Evolutionary conservation across 92 coral and sea anemone species (phyloP).

Genomic region (Diadumene lineata): DNA sequence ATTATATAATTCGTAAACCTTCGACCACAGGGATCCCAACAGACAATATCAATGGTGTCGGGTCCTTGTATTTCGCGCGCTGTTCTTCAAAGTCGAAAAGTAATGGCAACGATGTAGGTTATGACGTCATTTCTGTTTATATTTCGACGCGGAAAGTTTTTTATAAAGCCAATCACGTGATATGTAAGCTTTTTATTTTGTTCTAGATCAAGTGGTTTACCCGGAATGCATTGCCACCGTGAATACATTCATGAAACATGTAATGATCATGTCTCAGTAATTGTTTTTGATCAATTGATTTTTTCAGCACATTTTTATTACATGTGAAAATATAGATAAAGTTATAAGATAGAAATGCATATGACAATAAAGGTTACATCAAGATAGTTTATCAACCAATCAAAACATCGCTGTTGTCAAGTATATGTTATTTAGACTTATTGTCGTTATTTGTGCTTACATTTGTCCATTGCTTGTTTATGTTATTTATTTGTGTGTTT

Average conservation of each 20-base stretch:
- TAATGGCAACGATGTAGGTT: neutral
- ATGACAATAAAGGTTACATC: conserved; percentile 23
- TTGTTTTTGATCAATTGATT: conserved; percentile 8
- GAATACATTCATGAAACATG: neutral
- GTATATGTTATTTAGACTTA: no score
- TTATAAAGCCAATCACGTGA: conserved; percentile 1
- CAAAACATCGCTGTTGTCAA: no score
- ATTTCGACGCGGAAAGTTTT: neutral
- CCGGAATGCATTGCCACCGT: neutral
- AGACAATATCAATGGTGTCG: neutral
- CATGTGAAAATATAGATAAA: conserved; percentile 25
- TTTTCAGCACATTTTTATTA: conserved; percentile 24
- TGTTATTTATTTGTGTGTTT: no score
- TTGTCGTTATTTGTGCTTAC: no score
- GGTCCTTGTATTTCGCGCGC: neutral
- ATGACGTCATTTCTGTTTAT: neutral
- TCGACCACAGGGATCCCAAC: conserved; percentile 5
- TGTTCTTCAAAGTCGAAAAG: neutral
- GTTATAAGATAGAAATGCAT: conserved; percentile 19
- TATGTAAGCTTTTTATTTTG: conserved; percentile 13
- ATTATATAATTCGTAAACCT: neutral
- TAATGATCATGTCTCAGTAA: neutral
- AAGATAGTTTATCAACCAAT: conserved; percentile 2
- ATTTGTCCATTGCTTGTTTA: no score
- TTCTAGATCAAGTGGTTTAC: neutral